phyloP scores from a whole-genome alignment of 2,888 invertebrate genomes.

The Hecatera dysodea region DNA sequence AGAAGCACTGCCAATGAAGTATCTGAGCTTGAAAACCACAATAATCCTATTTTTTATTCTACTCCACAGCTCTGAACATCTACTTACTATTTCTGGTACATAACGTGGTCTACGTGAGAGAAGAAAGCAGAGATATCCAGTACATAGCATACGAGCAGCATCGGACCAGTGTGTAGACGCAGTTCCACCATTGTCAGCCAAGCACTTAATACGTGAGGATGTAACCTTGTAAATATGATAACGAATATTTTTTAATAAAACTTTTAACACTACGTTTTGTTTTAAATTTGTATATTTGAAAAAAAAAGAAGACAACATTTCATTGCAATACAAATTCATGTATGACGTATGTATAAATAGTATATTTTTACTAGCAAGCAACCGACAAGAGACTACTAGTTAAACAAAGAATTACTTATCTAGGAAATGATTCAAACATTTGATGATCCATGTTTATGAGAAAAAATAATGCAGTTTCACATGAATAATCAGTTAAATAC shows the following conservation, averaged over 20 bases:
- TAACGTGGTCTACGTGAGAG: constrained; percentile 73
- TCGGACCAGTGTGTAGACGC: constrained; percentile 46
- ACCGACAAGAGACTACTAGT: neutral
- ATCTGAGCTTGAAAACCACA: neutral
- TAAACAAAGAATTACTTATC: neutral
- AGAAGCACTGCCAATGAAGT: too few relatives aligned
- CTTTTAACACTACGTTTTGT: constrained; percentile 7
- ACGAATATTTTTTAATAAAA: constrained; percentile 44
- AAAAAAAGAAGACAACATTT: too few relatives aligned
- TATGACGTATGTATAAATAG: too few relatives aligned
- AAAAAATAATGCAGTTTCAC: neutral
- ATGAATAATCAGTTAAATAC: constrained; percentile 1
- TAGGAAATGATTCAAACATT: neutral
- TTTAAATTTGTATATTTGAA: constrained; percentile 14
- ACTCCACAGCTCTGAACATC: constrained; percentile 75
- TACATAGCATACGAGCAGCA: constrained; percentile 75
- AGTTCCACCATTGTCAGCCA: neutral
- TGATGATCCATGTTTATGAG: neutral
- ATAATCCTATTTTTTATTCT: neutral
- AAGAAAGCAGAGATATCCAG: constrained; percentile 76
- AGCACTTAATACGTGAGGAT: constrained; percentile 27
- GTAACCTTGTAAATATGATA: constrained; percentile 38
- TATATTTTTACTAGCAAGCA: neutral
- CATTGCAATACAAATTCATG: too few relatives aligned
- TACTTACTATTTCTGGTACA: constrained; percentile 81